Percentiles rank a stretch among this genome's conserved stretches.
Evolutionary conservation across 1,140 invertebrate species (phyloP).

Genomic region (Fopius arisanus): DNA sequence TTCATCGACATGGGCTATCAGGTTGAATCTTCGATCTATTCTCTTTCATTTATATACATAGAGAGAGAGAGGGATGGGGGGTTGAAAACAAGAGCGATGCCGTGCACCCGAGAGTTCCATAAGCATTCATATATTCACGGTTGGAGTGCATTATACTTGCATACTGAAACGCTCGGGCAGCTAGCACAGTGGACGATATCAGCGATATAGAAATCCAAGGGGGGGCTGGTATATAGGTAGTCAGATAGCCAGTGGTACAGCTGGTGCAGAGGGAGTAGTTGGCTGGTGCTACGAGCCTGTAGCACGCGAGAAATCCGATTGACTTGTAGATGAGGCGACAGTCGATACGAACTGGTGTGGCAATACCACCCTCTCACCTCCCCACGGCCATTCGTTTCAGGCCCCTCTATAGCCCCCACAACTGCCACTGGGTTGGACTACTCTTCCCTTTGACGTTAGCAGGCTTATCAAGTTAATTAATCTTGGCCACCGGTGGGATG

Average conservation of each 20-base stretch:
- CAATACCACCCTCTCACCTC: constrained; percentile 25
- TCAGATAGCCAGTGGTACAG: constrained; percentile 36
- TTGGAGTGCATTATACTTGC: constrained; percentile 58
- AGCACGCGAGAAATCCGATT: constrained; percentile 62
- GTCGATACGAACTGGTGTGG: constrained; percentile 53
- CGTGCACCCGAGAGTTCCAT: constrained; percentile 53
- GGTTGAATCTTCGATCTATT: constrained; percentile 22
- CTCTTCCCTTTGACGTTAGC: constrained; percentile 20
- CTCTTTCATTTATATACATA: constrained; percentile 11
- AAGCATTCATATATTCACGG: constrained; percentile 63
- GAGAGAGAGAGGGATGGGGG: background rate
- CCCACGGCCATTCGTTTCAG: background rate
- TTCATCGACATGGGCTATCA: constrained; percentile 17
- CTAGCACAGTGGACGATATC: constrained; percentile 28
- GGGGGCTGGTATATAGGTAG: constrained; percentile 37
- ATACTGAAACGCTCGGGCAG: constrained; percentile 46
- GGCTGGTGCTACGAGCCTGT: constrained; percentile 47
- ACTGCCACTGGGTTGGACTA: constrained; percentile 16
- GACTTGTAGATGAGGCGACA: constrained; percentile 66
- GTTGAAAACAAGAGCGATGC: constrained; percentile 51
- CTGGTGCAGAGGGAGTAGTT: constrained; percentile 42
- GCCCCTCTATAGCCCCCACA: constrained; percentile 19
- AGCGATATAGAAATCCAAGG: constrained; percentile 19
- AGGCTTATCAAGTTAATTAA: constrained; percentile 63
- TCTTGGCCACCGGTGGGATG: constrained; percentile 51